These are phyloP conservation scores for Cassiopea xamachana DNA, from an alignment of 30 jellyfish, hydroid and myxozoan genomes.

Conservation along the genomic window DNA sequence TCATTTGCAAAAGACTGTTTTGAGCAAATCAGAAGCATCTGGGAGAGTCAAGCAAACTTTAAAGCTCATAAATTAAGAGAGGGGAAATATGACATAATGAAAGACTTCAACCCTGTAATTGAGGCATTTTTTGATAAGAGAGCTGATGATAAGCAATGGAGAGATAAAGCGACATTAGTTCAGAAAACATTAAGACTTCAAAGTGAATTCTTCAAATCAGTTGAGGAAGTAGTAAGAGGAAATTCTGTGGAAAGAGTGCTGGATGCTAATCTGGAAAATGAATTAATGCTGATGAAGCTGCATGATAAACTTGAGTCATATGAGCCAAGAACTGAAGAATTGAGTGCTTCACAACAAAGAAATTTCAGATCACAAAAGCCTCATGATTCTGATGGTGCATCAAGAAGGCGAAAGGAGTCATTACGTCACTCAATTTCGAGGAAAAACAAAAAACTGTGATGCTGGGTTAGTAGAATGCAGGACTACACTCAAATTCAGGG, in stretches of 20 bases:
- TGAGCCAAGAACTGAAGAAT: slow-evolving; percentile 17
- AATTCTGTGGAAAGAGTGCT: slow-evolving; percentile 60
- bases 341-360: neutral
- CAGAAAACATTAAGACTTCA: slow-evolving; percentile 2
- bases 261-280: slow-evolving; percentile 61
- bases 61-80: slow-evolving; percentile 46
- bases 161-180: neutral
- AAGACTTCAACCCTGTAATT: slow-evolving; percentile 18
- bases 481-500: too few relatives aligned
- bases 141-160: neutral
- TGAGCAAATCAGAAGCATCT: slow-evolving; percentile 16
- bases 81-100: slow-evolving; percentile 18
- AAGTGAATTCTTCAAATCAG: neutral
- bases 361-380: neutral
- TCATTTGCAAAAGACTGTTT: slow-evolving; percentile 34
- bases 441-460: neutral
- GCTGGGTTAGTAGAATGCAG: neutral
- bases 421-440: slow-evolving; percentile 23
- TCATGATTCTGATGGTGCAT: neutral
- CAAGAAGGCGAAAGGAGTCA: neutral
- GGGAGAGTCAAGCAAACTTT: slow-evolving; percentile 66
- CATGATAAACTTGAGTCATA: slow-evolving; percentile 30
- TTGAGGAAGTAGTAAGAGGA: slow-evolving; percentile 26
- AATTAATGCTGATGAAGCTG: slow-evolving; percentile 42
- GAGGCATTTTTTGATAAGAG: slow-evolving; percentile 1